phyloP scores from a whole-genome alignment of 2,797 vertebrate genomes.

The Molothrus ater region DNA sequence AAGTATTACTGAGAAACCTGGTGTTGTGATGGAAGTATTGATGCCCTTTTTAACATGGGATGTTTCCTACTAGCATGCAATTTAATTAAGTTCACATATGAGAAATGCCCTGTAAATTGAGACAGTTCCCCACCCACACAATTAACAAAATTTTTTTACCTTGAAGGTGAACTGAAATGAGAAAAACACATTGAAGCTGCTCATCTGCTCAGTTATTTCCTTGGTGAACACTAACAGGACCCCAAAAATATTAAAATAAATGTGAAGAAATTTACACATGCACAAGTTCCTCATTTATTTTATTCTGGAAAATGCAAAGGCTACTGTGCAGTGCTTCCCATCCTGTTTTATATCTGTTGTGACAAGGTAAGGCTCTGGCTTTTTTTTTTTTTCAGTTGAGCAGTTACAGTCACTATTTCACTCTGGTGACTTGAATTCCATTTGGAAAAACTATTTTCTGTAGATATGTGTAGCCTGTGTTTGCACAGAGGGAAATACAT shows the following conservation, averaged over 20 bases:
- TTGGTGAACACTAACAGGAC: background rate
- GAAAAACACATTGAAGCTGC: background rate
- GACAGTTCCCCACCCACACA: background rate
- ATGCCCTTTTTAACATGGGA: background rate
- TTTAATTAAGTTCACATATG: background rate
- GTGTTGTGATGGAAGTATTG: background rate
- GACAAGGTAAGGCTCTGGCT: background rate
- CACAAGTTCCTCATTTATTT: background rate
- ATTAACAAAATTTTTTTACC: background rate
- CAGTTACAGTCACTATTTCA: background rate
- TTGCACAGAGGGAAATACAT: constrained; percentile 27
- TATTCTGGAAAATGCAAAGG: background rate
- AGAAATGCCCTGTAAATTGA: background rate
- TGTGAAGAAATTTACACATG: background rate
- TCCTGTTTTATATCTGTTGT: background rate
- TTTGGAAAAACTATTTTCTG: constrained; percentile 25
- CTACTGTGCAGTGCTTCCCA: background rate
- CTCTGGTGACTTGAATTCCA: constrained; percentile 10
- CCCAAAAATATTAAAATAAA: background rate
- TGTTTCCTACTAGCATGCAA: background rate
- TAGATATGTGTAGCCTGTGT: background rate
- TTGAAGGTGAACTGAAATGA: background rate
- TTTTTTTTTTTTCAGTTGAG: background rate
- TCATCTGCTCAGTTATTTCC: background rate
- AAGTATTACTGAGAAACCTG: background rate